These are phyloP conservation scores for Prunella himalayana DNA, from an alignment of 2,113 vertebrate genomes.

Conservation along the genomic window DNA sequence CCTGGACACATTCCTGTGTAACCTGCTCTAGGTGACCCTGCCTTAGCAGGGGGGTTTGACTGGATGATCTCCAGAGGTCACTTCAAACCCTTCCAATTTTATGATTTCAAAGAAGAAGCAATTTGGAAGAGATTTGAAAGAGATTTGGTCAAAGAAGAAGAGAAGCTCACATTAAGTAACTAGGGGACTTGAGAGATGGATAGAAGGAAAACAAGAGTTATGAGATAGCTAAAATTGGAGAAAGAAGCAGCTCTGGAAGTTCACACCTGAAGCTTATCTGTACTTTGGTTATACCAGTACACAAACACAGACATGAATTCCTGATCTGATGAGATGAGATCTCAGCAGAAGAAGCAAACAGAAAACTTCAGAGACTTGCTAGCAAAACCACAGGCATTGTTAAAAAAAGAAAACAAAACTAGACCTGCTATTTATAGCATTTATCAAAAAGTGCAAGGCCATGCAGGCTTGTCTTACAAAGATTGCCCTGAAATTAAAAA, in stretches of 20 bases:
- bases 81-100: neutral
- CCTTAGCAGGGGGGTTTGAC: neutral
- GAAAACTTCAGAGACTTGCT: neutral
- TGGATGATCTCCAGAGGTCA: neutral
- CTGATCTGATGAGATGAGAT: neutral
- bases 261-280: neutral
- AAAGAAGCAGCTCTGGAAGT: neutral
- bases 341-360: neutral
- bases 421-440: neutral
- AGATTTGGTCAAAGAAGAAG: neutral
- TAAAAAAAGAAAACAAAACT: neutral
- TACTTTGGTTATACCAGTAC: neutral
- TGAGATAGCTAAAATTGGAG: neutral
- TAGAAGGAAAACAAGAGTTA: neutral
- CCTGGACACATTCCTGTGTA: neutral
- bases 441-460: neutral
- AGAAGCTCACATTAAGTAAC: neutral
- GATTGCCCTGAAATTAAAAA: neutral
- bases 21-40: neutral
- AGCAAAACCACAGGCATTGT: neutral
- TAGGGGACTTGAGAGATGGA: neutral
- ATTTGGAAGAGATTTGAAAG: neutral
- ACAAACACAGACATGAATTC: fast-evolving
- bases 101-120: neutral
- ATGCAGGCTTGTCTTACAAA: neutral